Conservation (phyloP, 1,140 invertebrate genomes). For the Scaptomyza hsui region DNA sequence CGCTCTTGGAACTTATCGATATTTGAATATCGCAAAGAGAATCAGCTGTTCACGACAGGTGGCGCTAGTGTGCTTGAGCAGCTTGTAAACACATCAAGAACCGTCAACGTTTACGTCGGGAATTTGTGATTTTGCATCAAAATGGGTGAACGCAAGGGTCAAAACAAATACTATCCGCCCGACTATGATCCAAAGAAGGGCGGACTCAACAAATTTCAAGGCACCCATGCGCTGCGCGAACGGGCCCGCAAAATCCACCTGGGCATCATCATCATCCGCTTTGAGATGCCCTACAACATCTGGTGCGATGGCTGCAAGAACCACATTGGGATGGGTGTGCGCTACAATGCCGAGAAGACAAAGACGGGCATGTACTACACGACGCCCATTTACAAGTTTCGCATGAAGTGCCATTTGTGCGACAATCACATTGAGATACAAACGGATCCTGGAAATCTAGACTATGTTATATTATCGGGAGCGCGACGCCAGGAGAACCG, state of each 20-base stretch:
- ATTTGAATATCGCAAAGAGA: not conserved
- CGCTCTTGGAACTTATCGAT: not conserved
- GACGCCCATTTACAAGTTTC: constrained; percentile 98
- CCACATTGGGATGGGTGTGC: constrained; percentile 97
- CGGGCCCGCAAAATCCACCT: constrained; percentile 96
- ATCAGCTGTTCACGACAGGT: constrained; percentile 24
- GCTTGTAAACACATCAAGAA: constrained; percentile 5
- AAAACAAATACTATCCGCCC: constrained; percentile 99
- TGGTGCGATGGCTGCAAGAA: constrained; percentile 99
- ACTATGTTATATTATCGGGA: constrained; percentile 97
- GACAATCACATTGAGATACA: constrained; percentile 99
- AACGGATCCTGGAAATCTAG: constrained; percentile 98
- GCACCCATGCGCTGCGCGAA: constrained; percentile 98
- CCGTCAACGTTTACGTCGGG: not conserved
- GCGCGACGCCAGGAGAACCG: constrained; percentile 98
- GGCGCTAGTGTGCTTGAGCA: constrained; percentile 20
- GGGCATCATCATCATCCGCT: constrained; percentile 98
- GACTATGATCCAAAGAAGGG: constrained; percentile 96
- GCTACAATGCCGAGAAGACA: constrained; percentile 99
- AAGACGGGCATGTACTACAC: constrained; percentile 99
- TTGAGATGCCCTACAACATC: constrained; percentile 99
- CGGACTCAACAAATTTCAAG: constrained; percentile 96
- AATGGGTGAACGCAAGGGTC: constrained; percentile 99
- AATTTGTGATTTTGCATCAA: constrained; percentile 56
- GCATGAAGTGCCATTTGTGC: constrained; percentile 99